Evolutionary conservation across 2,888 invertebrate genomes (phyloP).

Genomic region (Drosophila prostipennis): DNA sequence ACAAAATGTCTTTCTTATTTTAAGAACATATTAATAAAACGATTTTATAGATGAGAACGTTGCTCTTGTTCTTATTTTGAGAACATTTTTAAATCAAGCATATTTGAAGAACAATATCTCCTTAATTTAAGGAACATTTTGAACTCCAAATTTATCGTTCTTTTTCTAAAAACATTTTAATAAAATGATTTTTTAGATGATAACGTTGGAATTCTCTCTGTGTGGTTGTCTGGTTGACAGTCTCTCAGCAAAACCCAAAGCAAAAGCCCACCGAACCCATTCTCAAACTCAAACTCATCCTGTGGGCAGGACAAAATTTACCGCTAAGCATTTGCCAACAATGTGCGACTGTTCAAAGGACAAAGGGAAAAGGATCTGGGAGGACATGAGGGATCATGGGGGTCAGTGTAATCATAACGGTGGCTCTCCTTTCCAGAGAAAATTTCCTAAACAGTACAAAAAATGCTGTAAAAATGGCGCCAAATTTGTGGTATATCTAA

Average conservation of each 20-base stretch:
- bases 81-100: too few relatives aligned
- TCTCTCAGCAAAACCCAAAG: slow-evolving; percentile 13
- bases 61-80: too few relatives aligned
- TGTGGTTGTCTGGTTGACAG: slow-evolving; percentile 22
- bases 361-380: slow-evolving; percentile 18
- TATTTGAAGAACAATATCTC: too few relatives aligned
- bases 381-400: slow-evolving; percentile 65
- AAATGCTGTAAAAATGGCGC: slow-evolving; percentile 38
- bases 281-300: background rate
- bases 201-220: too few relatives aligned
- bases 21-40: too few relatives aligned
- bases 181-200: too few relatives aligned
- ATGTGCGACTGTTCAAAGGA: slow-evolving; percentile 62
- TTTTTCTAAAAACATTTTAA: too few relatives aligned
- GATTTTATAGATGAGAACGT: too few relatives aligned
- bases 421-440: slow-evolving; percentile 7
- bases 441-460: slow-evolving; percentile 26
- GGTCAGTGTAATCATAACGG: slow-evolving; percentile 75
- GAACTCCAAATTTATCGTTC: too few relatives aligned
- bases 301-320: slow-evolving; percentile 16
- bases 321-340: slow-evolving; percentile 71
- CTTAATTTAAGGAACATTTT: too few relatives aligned
- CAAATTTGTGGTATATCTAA: slow-evolving; percentile 54
- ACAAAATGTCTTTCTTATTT: too few relatives aligned
- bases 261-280: slow-evolving; percentile 3